Evolutionary conservation across 2,113 vertebrate species (phyloP).

Genomic region (Nothoprocta pentlandii): DNA sequence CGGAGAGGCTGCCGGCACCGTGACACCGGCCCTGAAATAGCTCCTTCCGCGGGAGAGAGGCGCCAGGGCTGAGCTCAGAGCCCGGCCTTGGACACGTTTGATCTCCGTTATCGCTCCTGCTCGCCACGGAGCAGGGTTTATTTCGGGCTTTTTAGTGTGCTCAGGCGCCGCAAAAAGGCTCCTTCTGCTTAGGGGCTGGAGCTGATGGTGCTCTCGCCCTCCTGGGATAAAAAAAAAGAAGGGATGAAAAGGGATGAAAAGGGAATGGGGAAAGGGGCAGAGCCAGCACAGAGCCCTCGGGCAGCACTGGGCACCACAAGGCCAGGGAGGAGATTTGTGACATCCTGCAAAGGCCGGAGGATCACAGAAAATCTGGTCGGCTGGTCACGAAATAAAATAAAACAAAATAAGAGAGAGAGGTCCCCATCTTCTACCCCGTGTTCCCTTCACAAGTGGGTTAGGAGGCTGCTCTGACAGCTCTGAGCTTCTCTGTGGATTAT

Average conservation of each 20-base stretch:
- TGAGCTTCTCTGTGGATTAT: neutral
- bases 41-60: too few species aligned
- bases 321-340: neutral
- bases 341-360: fast-evolving
- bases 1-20: too few species aligned
- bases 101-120: fast-evolving
- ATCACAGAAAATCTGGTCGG: neutral
- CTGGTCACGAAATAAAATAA: neutral
- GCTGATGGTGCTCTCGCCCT: too few species aligned
- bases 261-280: too few species aligned
- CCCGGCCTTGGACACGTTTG: neutral
- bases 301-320: too few species aligned
- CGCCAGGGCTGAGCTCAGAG: too few species aligned
- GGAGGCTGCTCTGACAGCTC: neutral
- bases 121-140: fast-evolving
- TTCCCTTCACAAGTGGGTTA: neutral
- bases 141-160: fast-evolving
- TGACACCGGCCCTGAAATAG: too few species aligned
- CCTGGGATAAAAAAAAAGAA: too few species aligned
- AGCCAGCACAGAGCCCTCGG: too few species aligned
- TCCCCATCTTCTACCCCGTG: neutral
- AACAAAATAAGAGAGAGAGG: too few species aligned
- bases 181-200: fast-evolving
- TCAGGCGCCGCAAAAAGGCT: neutral
- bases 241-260: too few species aligned